phyloP scores from a whole-genome alignment of 2,797 vertebrate species.

The Sebastes miniatus region DNA sequence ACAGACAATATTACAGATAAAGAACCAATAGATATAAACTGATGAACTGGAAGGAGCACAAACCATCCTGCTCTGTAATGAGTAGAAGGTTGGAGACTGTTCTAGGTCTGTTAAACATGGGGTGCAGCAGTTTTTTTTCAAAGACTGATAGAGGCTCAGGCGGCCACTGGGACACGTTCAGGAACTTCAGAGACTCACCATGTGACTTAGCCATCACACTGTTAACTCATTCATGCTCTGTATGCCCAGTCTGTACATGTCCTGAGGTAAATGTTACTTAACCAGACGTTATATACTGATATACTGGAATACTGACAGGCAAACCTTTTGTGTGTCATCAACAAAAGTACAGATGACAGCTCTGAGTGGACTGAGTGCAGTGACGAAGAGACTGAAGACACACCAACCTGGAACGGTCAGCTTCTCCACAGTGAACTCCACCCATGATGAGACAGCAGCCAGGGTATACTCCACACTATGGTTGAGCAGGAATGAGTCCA shows the following conservation, averaged over 20 bases:
- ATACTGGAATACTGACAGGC: no score
- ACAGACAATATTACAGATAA: no score
- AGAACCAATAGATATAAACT: no score
- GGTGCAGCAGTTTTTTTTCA: accelerated
- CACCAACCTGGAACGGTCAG: conserved; percentile 90
- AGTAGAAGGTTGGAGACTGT: no score
- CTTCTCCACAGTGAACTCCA: conserved; percentile 95
- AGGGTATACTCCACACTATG: conserved; percentile 96
- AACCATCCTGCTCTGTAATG: no score
- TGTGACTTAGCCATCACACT: no score
- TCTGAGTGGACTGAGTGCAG: not conserved
- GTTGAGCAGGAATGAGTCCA: conserved; percentile 98
- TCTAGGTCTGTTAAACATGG: no score
- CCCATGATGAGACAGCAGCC: conserved; percentile 93
- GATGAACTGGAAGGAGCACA: no score
- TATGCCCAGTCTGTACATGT: not conserved
- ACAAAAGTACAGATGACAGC: not conserved
- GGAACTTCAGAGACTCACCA: no score
- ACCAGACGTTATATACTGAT: not conserved
- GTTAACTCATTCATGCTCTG: no score
- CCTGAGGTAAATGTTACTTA: not conserved
- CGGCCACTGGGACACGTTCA: no score
- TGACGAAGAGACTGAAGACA: not conserved
- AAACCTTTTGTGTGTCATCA: not conserved
- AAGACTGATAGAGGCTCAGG: no score